Conservation (phyloP, 1,140 invertebrate species). For the Potamilus streckersoni region DNA sequence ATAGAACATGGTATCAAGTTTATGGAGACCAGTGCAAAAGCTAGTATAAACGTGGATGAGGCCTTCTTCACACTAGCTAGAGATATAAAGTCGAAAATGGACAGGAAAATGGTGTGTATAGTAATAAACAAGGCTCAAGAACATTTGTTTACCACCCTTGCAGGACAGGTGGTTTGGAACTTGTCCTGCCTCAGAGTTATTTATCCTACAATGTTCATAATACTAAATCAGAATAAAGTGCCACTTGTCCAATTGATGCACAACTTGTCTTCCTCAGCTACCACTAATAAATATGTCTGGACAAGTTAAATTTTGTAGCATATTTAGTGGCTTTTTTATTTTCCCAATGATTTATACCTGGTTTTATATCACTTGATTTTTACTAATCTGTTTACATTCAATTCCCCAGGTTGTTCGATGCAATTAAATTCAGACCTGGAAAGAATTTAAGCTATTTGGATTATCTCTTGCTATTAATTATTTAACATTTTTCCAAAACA, state of each 20-base stretch:
- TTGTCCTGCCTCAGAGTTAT: neutral
- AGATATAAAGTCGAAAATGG: constrained; percentile 77
- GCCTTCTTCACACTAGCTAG: constrained; percentile 90
- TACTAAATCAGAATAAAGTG: no score
- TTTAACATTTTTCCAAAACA: no score
- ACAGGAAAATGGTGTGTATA: constrained; percentile 61
- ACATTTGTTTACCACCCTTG: neutral
- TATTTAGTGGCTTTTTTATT: neutral
- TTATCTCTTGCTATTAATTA: no score
- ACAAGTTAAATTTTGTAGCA: neutral
- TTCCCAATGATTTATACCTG: no score
- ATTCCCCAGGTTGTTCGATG: neutral
- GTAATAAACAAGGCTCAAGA: neutral
- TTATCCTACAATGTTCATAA: no score
- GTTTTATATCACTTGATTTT: no score
- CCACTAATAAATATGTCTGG: no score
- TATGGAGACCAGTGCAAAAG: constrained; percentile 99
- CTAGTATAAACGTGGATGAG: constrained; percentile 97
- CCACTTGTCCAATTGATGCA: neutral
- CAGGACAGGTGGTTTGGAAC: neutral
- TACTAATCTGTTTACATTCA: neutral
- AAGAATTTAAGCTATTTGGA: neutral
- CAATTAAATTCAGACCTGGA: no score
- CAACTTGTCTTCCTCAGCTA: neutral
- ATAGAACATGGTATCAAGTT: constrained; percentile 97